These are phyloP conservation scores for Struthio camelus DNA, from an alignment of 2,113 vertebrate species.

Conservation along the genomic window DNA sequence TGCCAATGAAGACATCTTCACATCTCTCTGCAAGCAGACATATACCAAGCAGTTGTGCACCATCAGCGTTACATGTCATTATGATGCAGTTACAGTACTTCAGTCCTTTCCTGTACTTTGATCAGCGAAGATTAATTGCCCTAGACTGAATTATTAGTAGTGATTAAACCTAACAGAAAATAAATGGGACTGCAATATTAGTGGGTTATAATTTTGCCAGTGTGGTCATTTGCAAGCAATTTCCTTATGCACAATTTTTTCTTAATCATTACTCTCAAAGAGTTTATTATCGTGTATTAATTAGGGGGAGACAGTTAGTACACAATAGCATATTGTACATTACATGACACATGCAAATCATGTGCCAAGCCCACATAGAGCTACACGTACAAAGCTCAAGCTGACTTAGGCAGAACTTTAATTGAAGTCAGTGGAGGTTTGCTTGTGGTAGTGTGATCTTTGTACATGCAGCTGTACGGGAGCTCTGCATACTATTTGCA, in stretches of 20 bases:
- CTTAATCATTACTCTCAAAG: slow-evolving; percentile 43
- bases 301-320: slow-evolving; percentile 46
- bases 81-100: slow-evolving; percentile 44
- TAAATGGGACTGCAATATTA: slow-evolving; percentile 62
- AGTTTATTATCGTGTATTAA: slow-evolving; percentile 58
- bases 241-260: slow-evolving; percentile 50
- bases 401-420: slow-evolving; percentile 40
- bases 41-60: neutral
- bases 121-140: slow-evolving; percentile 74
- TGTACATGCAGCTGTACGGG: neutral
- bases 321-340: slow-evolving; percentile 31
- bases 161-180: slow-evolving; percentile 71
- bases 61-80: slow-evolving; percentile 64
- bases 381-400: neutral
- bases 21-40: slow-evolving; percentile 28
- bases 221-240: slow-evolving; percentile 61
- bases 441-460: neutral
- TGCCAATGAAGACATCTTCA: slow-evolving; percentile 32
- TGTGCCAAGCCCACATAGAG: neutral
- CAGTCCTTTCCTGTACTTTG: slow-evolving; percentile 67
- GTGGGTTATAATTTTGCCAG: slow-evolving; percentile 46
- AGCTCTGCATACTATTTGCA: slow-evolving; percentile 21
- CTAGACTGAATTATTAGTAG: slow-evolving; percentile 69
- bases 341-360: slow-evolving; percentile 45
- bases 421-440: slow-evolving; percentile 41